phyloP scores from a whole-genome alignment of 2,888 invertebrate genomes.

The Pycnomerus fuliginosus region DNA sequence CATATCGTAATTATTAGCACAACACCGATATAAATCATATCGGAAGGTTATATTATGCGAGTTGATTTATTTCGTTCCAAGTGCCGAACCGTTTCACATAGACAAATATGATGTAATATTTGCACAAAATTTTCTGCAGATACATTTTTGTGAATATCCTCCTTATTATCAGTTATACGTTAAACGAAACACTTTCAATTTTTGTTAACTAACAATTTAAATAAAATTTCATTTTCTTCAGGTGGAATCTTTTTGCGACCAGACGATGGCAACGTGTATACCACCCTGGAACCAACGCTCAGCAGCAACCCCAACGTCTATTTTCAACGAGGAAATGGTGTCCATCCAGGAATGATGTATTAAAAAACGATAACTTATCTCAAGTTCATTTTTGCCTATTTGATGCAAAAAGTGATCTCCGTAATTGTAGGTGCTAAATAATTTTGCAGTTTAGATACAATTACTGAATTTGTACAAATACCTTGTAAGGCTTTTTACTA shows the following conservation, averaged over 20 bases:
- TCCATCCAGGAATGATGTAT: constrained; percentile 92
- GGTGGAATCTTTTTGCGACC: constrained; percentile 73
- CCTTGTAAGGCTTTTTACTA: constrained; percentile 12
- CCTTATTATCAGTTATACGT: no score
- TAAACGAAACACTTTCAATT: no score
- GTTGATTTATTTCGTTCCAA: no score
- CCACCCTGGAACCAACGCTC: constrained; percentile 80
- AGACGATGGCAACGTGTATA: constrained; percentile 82
- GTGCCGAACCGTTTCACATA: no score
- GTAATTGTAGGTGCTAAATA: constrained; percentile 2
- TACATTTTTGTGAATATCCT: no score
- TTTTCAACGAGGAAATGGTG: constrained; percentile 77
- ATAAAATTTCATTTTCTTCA: constrained; percentile 53
- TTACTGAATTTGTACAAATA: constrained; percentile 16
- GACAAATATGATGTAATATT: no score
- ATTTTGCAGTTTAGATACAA: constrained; percentile 5
- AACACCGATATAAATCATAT: no score
- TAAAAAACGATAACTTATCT: constrained; percentile 50
- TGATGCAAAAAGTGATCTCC: constrained; percentile 11
- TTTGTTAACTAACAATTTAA: no score
- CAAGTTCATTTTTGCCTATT: constrained; percentile 4
- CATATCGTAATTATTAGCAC: no score
- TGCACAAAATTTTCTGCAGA: no score
- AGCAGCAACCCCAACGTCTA: constrained; percentile 90
- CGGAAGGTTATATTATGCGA: no score